A percentile compares a stretch with the other conserved stretches of the same genome.
phyloP scores from a whole-genome alignment of 2,797 vertebrate species.

The Kryptopterus vitreolus region DNA sequence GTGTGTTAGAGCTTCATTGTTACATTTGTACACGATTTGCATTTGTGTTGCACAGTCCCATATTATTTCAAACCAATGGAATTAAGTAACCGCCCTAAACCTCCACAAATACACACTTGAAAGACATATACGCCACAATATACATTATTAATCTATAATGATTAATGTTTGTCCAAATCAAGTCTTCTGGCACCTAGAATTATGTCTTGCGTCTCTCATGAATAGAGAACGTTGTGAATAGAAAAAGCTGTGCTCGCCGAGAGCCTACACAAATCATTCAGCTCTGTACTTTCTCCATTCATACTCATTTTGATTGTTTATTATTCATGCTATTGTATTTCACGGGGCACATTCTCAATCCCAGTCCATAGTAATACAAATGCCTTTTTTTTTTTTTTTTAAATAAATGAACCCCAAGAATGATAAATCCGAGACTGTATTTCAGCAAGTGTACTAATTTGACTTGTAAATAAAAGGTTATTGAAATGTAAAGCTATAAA shows the following conservation, averaged over 20 bases:
- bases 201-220: background rate
- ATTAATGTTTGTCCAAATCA: background rate
- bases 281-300: background rate
- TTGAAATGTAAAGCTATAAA: background rate
- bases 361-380: background rate
- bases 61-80: background rate
- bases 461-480: background rate
- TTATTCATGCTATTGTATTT: background rate
- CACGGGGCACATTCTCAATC: background rate
- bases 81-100: background rate
- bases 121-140: background rate
- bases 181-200: background rate
- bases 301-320: background rate
- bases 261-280: background rate
- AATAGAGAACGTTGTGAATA: background rate
- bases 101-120: background rate
- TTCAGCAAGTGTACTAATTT: background rate
- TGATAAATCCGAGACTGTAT: background rate
- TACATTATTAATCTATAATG: too few species aligned
- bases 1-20: background rate
- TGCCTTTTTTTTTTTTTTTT: too few species aligned
- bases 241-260: background rate
- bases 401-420: constrained; percentile 5
- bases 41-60: background rate
- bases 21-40: background rate